Base-by-base conservation (phyloP, 1,140 invertebrate genomes). In the Brachionus calyciflorus region DNA sequence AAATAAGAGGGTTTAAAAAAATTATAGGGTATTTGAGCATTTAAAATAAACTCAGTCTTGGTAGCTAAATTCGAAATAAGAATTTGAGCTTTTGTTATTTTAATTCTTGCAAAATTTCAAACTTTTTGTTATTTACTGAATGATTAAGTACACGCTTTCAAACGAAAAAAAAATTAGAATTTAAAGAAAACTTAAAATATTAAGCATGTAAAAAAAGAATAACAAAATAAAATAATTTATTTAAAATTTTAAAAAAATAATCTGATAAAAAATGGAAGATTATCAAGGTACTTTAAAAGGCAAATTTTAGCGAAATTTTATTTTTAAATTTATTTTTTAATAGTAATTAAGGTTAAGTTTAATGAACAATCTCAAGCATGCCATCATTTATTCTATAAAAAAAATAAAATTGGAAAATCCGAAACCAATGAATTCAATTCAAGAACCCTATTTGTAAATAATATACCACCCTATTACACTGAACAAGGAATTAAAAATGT, bases 261-360 rank as follows among this genome's bases (percentile, higher is more conserved):
- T n/a, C n/a, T n/a, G n/a, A n/a, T n/a, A n/a, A n/a, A 63, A 63
- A 70, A 69, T 70, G 68, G 68, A 70, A 70, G 68, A 70, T 17
- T 70, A 49, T 70, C 24, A 70, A 70, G 28, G 68, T 70, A 70
- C 3, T n/a, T 46, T 48, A n/a, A n/a, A n/a, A n/a, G n/a, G n/a
- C n/a, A n/a, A n/a, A n/a, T 51, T 70, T 14, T 2, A 37, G 21
- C 24, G 19, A 26, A 30, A 17, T 17, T 4, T 5, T 24, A 14
- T 37, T 26, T 1, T 17, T 21, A 46, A 48, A 9, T n/a, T 21
- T 24, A 26, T 49, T 73, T 30, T 48, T 30, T 73, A 51, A 9
- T 9, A 73, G 69, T 17, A 6, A 73, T 73, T 4, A 49, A 55
- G 51, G 46, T 73, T 2, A 51, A 55, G 33, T 49, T 51, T 33